phyloP scores from a whole-genome alignment of 2,113 vertebrate species.

The Sitta europaea region DNA sequence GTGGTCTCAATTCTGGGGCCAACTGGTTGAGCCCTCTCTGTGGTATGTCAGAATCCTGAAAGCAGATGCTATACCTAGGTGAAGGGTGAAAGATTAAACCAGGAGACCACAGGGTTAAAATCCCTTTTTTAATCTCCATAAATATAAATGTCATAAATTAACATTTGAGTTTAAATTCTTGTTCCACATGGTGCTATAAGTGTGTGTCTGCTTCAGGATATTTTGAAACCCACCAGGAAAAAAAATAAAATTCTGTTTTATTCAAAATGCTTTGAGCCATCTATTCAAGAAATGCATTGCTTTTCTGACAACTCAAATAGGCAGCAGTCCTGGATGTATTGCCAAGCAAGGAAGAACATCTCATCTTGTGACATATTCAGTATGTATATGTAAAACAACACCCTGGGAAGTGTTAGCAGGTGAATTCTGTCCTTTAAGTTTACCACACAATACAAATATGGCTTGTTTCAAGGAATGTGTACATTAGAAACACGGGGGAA shows the following conservation, averaged over 20 bases:
- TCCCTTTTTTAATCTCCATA: not conserved
- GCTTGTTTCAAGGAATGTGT: not conserved
- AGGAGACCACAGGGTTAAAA: not conserved
- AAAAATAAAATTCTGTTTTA: not conserved
- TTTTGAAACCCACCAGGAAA: not conserved
- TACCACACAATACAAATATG: not conserved
- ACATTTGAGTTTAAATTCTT: not conserved
- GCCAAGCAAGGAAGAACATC: not conserved
- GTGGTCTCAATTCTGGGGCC: not conserved
- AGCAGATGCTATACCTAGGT: accelerated
- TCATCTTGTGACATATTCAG: not conserved
- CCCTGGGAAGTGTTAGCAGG: not conserved
- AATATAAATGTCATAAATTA: not conserved
- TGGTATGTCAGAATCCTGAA: not conserved
- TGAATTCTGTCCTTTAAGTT: not conserved
- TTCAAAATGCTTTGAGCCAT: not conserved
- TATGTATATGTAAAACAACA: not conserved
- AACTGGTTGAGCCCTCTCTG: not conserved
- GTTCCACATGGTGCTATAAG: not conserved
- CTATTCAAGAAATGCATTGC: not conserved
- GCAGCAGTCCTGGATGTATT: not conserved
- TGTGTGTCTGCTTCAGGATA: not conserved
- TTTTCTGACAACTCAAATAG: not conserved
- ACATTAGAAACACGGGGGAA: not conserved
- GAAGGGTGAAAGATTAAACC: not conserved